Evolutionary conservation across 1,140 invertebrate genomes (phyloP).

Genomic region (Rhizoglyphus robini): DNA sequence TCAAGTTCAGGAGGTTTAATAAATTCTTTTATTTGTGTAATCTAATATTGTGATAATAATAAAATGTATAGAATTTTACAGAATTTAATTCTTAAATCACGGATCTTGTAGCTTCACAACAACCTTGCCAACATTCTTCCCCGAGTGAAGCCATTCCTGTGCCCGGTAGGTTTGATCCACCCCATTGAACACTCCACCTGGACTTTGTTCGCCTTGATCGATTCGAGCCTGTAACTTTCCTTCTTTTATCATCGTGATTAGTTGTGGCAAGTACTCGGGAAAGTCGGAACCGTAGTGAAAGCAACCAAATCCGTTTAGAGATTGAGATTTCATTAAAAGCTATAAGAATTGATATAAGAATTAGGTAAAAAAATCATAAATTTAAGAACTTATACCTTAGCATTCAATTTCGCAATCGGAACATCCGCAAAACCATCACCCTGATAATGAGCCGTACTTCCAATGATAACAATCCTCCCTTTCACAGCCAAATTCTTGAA

Average conservation of each 20-base stretch:
- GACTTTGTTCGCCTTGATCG: conserved; percentile 14
- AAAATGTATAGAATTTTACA: no score
- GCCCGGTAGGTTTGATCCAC: not conserved
- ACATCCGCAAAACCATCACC: not conserved
- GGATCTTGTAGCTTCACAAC: not conserved
- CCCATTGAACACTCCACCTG: not conserved
- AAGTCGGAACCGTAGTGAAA: conserved; percentile 5
- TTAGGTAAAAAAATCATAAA: no score
- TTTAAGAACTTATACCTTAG: conserved; percentile 1
- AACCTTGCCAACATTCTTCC: not conserved
- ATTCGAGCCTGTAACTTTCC: not conserved
- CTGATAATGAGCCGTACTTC: conserved; percentile 31
- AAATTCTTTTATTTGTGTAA: no score
- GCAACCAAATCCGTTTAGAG: conserved; percentile 4
- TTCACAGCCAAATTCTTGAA: conserved; percentile 27
- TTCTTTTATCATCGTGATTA: no score
- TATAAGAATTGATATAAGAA: no score
- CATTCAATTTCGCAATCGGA: not conserved
- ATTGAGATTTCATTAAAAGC: no score
- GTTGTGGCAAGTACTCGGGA: conserved; percentile 9
- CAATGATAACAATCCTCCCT: conserved; percentile 32
- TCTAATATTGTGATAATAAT: no score
- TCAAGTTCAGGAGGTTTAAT: conserved; percentile 5
- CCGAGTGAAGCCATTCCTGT: no score
- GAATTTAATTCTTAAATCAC: no score